Evolutionary conservation across 2,797 vertebrate genomes (phyloP).

Genomic region (Eleutherodactylus coqui): DNA sequence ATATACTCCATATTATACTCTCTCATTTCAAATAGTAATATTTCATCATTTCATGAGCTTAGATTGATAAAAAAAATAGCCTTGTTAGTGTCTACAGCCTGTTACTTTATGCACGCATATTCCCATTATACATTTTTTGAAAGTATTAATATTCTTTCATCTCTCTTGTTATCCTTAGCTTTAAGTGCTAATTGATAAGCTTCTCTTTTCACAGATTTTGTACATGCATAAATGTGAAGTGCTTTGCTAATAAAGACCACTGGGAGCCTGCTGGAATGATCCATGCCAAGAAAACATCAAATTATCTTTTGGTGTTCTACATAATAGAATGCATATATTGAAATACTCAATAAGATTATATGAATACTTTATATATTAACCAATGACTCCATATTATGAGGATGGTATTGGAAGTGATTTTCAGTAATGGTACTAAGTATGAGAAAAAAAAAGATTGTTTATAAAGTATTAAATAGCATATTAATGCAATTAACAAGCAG

Average conservation of each 20-base stretch:
- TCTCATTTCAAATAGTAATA: not conserved
- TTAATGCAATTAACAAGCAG: not conserved
- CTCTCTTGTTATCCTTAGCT: constrained; percentile 27
- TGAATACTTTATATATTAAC: not conserved
- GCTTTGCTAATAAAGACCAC: constrained; percentile 51
- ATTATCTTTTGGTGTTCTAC: constrained; percentile 24
- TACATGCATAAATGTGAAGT: constrained; percentile 42
- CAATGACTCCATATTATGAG: not conserved
- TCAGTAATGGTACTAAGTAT: not conserved
- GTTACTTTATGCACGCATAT: constrained; percentile 3
- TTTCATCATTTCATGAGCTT: not conserved
- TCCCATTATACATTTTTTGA: constrained; percentile 26
- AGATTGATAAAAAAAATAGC: not conserved
- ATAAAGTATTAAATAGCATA: not conserved
- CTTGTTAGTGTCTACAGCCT: constrained; percentile 16
- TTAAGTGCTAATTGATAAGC: constrained; percentile 52
- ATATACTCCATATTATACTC: not conserved
- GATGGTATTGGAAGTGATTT: not conserved
- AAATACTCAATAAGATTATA: not conserved
- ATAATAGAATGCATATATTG: constrained; percentile 21
- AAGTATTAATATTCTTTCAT: constrained; percentile 44
- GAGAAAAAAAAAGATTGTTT: not conserved
- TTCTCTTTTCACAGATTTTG: constrained; percentile 25
- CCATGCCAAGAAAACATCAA: constrained; percentile 41
- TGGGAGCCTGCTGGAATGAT: constrained; percentile 34